A percentile compares a stretch with the other conserved stretches of the same genome.
phyloP scores from a whole-genome alignment of 2,888 invertebrate species.

The Epistrophe eligans region DNA sequence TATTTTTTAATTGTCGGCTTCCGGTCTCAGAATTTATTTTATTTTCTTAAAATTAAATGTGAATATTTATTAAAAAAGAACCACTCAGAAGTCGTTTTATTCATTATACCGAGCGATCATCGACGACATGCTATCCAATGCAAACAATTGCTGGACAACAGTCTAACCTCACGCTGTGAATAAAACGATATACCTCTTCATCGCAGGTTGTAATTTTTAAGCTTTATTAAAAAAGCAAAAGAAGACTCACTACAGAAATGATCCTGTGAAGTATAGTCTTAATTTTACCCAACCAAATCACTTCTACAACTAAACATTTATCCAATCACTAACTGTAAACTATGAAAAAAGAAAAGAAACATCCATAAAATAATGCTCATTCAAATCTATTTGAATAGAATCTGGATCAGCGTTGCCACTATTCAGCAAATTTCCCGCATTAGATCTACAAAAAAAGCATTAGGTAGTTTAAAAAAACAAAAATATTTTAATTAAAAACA shows the following conservation, averaged over 20 bases:
- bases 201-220: conserved; percentile 85
- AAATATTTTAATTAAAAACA: too few relatives aligned
- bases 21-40: too few relatives aligned
- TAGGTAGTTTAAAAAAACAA: too few relatives aligned
- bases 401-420: too few relatives aligned
- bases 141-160: conserved; percentile 60
- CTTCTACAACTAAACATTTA: background rate
- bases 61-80: conserved; percentile 14
- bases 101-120: conserved; percentile 48
- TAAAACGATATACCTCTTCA: conserved; percentile 85
- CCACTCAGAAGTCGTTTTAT: conserved; percentile 57
- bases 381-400: too few relatives aligned
- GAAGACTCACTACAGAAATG: conserved; percentile 89
- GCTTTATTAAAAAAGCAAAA: conserved; percentile 85
- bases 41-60: background rate
- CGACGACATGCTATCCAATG: conserved; percentile 47
- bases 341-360: background rate
- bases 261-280: conserved; percentile 87
- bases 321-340: conserved; percentile 25
- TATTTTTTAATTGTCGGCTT: too few relatives aligned
- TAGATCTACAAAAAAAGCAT: too few relatives aligned
- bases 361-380: background rate
- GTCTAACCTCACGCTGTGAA: conserved; percentile 85
- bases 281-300: conserved; percentile 61
- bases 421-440: too few relatives aligned